Percentiles rank a stretch among this genome's conserved stretches.
These are phyloP conservation scores for Takifugu rubripes DNA, from an alignment of 2,797 vertebrate genomes.

Conservation along the genomic window DNA sequence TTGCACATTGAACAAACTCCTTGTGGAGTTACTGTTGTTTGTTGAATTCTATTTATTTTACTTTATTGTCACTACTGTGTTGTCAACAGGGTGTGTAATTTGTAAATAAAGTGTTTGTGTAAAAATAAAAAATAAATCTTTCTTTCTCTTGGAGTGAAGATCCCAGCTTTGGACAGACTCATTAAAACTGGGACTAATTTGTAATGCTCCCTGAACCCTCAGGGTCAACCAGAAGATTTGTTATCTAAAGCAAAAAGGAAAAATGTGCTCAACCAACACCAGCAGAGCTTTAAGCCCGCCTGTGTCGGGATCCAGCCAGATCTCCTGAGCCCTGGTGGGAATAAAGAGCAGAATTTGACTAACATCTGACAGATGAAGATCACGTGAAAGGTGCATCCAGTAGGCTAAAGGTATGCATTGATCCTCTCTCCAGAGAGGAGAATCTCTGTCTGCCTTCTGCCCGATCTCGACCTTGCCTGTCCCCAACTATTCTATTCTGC, in stretches of 20 bases:
- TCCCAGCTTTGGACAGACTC: constrained; percentile 93
- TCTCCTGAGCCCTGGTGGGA: not conserved
- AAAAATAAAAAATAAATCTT: constrained; percentile 17
- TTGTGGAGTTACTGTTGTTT: too few species aligned
- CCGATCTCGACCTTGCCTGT: too few species aligned
- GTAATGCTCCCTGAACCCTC: constrained; percentile 90
- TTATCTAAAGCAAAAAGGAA: constrained; percentile 81
- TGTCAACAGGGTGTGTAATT: too few species aligned
- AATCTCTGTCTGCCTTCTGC: too few species aligned
- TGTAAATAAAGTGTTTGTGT: too few species aligned
- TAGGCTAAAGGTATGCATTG: too few species aligned
- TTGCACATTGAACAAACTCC: too few species aligned
- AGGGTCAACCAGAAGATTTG: constrained; percentile 68
- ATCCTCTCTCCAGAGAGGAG: too few species aligned
- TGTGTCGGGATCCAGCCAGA: constrained; percentile 49
- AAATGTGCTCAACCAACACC: constrained; percentile 65
- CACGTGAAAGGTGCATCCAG: not conserved
- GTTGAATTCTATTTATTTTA: too few species aligned
- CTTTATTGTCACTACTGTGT: too few species aligned
- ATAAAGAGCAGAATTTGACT: constrained; percentile 14
- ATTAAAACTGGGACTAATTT: constrained; percentile 98
- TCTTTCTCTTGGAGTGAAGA: constrained; percentile 78
- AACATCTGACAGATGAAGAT: constrained; percentile 4
- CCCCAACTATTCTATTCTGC: too few species aligned
- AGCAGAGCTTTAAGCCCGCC: constrained; percentile 54